A percentile compares a stretch with the other conserved stretches of the same genome.
Conservation (phyloP, 2,888 invertebrate species). For the Merodon equestris region DNA sequence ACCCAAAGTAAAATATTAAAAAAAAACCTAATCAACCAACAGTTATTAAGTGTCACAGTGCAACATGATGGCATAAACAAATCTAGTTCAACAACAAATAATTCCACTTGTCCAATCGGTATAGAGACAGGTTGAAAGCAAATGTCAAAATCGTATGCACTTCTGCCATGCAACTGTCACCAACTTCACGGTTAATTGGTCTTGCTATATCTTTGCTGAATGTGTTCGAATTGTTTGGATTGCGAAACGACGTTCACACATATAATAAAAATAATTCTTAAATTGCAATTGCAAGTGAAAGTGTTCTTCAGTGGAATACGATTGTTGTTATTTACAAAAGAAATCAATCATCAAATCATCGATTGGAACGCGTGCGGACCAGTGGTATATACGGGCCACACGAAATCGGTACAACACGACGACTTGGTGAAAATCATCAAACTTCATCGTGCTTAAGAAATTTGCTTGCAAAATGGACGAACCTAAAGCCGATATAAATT, state of each 20-base stretch:
- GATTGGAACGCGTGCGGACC: conserved; percentile 30
- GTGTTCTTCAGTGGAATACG: conserved; percentile 50
- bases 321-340: conserved; percentile 30
- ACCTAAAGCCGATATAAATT: conserved; percentile 63
- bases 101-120: no score
- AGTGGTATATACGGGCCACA: conserved; percentile 38
- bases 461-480: conserved; percentile 68
- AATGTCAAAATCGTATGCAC: conserved; percentile 65
- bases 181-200: conserved; percentile 58
- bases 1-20: no score
- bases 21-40: no score
- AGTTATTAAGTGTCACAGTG: no score
- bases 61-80: no score
- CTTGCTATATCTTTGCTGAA: conserved; percentile 62
- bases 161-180: conserved; percentile 32
- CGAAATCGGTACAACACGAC: conserved; percentile 31
- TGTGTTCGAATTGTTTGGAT: conserved; percentile 69
- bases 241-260: conserved; percentile 69
- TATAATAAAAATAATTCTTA: conserved; percentile 66
- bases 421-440: conserved; percentile 66
- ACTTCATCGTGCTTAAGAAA: conserved; percentile 62
- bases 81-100: no score
- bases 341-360: conserved; percentile 14
- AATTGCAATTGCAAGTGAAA: conserved; percentile 65
- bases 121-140: conserved; percentile 55